A percentile compares a stretch with the other conserved stretches of the same genome.
phyloP scores from a whole-genome alignment of 2,113 vertebrate species.

The Phalacrocorax brasilianus region DNA sequence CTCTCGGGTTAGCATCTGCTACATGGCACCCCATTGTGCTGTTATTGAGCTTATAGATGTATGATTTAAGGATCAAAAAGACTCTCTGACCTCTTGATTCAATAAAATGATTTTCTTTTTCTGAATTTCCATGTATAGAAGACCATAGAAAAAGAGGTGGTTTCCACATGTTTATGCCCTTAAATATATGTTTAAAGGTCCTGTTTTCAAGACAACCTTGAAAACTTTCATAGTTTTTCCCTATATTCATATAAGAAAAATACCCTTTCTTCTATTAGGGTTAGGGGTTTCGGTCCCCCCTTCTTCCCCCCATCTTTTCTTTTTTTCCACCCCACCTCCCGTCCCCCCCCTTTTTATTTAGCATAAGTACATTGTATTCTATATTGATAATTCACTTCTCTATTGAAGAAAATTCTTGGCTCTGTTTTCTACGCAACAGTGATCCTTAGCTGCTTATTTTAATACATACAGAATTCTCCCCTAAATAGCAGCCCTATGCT shows the following conservation, averaged over 20 bases:
- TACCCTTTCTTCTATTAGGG: neutral
- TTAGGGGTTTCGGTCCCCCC: neutral
- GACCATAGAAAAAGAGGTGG: neutral
- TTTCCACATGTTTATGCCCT: neutral
- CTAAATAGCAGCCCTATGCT: neutral
- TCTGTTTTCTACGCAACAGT: conserved; percentile 19
- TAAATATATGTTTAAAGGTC: neutral
- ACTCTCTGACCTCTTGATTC: neutral
- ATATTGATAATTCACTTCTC: conserved; percentile 5
- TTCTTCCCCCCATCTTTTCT: fast-evolving
- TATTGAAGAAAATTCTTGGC: neutral
- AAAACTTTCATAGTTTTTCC: neutral
- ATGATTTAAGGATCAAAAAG: conserved; percentile 25
- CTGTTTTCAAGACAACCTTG: neutral
- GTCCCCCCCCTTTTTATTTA: neutral
- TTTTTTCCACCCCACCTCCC: neutral
- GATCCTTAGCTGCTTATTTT: conserved; percentile 19
- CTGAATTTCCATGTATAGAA: neutral
- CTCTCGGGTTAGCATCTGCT: conserved; percentile 39
- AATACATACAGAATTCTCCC: neutral
- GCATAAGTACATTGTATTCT: neutral
- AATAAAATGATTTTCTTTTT: neutral
- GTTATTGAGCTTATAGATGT: neutral
- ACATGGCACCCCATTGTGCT: neutral
- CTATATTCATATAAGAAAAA: neutral